Base-by-base conservation (phyloP, 2,113 vertebrate species). In the Zosterops hypoxanthus region DNA sequence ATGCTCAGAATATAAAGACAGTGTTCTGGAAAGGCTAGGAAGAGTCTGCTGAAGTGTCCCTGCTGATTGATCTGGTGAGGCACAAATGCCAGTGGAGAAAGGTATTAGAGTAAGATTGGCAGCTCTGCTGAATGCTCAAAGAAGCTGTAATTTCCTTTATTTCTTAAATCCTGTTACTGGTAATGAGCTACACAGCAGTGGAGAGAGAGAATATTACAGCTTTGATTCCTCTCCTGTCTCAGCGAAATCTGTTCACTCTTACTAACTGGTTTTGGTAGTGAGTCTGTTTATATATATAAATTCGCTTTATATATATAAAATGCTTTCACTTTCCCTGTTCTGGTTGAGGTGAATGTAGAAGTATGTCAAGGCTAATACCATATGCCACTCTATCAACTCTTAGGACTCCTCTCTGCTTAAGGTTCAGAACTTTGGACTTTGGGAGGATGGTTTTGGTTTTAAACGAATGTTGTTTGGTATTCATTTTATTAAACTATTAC, bases 261-360 rank as follows among this genome's bases (percentile, higher is more conserved):
- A 97, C 87, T 97, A 72, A 96, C 94, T 97, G 94, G 78, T 97
- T 97, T 95, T 88, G 84, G 83, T 98, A 98, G 97, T 85, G 97
- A 97, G 94, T 96, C 95, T 94, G 94, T 97, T 98, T 98, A 98
- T 97, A 97, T 97, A 97, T 96, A 96, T 93, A 96, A 95, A 94
- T 79, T 71, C 73, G 50, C 75, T 97, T 97, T 98, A 98, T 98
- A 98, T 97, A 98, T 98, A 98, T 97, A 97, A 98, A 98, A 95
- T 89, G 86, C 95, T 98, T 97, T 98, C 96, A 97, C 96, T 97
- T 97, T 96, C 92, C 96, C 95, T 98, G 36, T 95, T 97, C 95
- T 96, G 96, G 96, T 97, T 97, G 96, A 97, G 95, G 96, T 97
- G 97, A 98, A 98, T 97, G 97, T 98, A 97, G 97, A 95, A 96